Evolutionary conservation across 2,113 vertebrate species (phyloP), one percentile per base, ranked within the genome.

Genomic region (Elgaria multicarinata): DNA sequence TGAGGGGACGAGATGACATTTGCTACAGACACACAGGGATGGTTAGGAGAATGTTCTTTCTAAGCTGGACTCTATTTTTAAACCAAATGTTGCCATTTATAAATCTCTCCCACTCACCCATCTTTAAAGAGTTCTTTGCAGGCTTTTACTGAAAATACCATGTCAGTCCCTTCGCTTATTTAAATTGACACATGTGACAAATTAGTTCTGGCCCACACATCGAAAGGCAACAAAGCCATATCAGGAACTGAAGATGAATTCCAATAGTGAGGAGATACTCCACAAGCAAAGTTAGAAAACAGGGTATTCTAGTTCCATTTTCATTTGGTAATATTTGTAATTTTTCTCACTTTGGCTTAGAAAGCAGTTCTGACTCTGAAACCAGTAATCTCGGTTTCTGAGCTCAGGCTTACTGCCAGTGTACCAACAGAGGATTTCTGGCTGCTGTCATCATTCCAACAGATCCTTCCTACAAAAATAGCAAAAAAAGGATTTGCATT

Each of bases 11-110:
- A 81, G 20, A 58, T 86, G 88, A 87, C 28, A 89, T 88, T 26
- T 87, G 62, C 83, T 20, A 91, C 55, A 46, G 16, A 87, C 36
- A 46, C 12, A 22, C 6, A 76, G 44, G 7, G 53, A 82, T n/a
- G 88, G 78, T 87, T 89, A 90, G 88, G 58, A 85, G 83, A 88
- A 89, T 12, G 42, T 89, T 83, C 12, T 88, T 94, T 94, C 55
- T 88, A 42, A 62, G 81, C 72, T 90, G 50, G 62, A 66, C 13
- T 55, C 93, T 89, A 78, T 78, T 89, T 89, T 85, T 78, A 94
- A 92, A 71, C 33, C 83, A 26, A n/a, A 22, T 36, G 90, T 78
- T 92, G 90, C 85, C 31, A 28, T 6, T 89, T 92, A 91, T 13
- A 82, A 92, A 71, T 87, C 53, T 92, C 69, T 93, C 6, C 78